phyloP scores from a whole-genome alignment of 2,797 vertebrate genomes.

The Cuculus canorus region DNA sequence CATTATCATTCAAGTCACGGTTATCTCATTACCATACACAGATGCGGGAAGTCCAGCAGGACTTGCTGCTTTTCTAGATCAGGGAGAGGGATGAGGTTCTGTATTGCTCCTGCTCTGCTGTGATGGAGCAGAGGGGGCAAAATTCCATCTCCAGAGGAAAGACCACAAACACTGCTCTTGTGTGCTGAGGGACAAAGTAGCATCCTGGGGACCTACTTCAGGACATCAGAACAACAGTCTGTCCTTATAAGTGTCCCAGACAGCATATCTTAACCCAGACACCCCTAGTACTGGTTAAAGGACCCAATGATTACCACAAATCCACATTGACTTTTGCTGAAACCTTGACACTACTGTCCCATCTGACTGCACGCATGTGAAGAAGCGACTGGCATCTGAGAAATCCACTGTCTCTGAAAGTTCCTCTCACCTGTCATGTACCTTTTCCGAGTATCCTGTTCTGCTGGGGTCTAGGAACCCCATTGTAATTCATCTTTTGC shows the following conservation, averaged over 20 bases:
- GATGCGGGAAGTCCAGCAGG: conserved; percentile 6
- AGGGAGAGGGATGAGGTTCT: neutral
- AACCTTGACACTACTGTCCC: fast-evolving
- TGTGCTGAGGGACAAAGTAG: neutral
- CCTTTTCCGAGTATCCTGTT: fast-evolving
- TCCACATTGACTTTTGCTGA: neutral
- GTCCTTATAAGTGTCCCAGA: neutral
- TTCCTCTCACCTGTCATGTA: neutral
- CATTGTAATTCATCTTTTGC: neutral
- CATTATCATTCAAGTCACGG: conserved; percentile 38
- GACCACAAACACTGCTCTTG: neutral
- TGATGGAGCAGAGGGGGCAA: neutral
- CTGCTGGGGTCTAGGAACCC: neutral
- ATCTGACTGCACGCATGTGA: fast-evolving
- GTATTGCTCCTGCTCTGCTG: neutral
- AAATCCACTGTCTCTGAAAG: neutral
- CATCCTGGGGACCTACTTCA: neutral
- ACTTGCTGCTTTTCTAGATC: neutral
- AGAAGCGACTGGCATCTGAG: neutral
- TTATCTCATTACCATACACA: conserved; percentile 20
- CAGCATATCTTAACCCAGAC: neutral
- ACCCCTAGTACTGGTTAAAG: neutral
- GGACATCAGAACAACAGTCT: neutral
- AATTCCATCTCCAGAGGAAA: fast-evolving
- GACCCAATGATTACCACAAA: neutral